These are phyloP conservation scores for Lasioglossum zephyrum DNA, from an alignment of 2,888 invertebrate species.

Conservation along the genomic window DNA sequence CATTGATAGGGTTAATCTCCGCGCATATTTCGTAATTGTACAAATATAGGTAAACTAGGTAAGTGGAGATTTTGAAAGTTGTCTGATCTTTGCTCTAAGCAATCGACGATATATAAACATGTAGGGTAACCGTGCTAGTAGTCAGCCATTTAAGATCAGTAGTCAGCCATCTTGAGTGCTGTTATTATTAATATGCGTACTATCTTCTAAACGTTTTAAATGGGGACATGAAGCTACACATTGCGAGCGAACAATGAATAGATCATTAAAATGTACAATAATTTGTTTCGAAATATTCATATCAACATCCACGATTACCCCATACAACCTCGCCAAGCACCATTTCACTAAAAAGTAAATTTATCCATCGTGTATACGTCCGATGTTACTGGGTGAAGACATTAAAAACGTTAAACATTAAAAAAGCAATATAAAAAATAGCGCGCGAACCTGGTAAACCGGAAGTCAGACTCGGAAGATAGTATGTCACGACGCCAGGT, in stretches of 20 bases:
- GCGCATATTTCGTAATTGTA: background rate
- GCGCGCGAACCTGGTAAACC: slow-evolving; percentile 1
- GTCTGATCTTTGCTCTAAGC: background rate
- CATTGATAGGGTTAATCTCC: background rate
- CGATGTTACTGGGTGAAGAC: background rate
- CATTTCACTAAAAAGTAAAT: background rate
- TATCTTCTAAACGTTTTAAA: background rate
- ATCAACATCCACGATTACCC: background rate
- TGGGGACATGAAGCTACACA: background rate
- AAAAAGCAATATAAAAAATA: slow-evolving; percentile 2
- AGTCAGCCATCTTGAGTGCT: background rate
- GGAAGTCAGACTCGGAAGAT: slow-evolving; percentile 15
- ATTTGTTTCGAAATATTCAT: too few relatives aligned
- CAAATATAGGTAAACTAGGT: background rate
- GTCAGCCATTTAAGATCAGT: background rate
- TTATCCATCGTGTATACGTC: too few relatives aligned
- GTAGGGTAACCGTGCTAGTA: background rate
- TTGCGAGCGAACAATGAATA: background rate
- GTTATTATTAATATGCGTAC: background rate
- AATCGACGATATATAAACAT: background rate
- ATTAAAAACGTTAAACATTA: background rate
- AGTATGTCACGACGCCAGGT: slow-evolving; percentile 30
- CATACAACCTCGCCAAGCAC: background rate
- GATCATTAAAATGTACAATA: background rate
- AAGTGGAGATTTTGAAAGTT: background rate